Evolutionary conservation across 2,888 invertebrate species (phyloP).

Genomic region (Tridacna gigas): DNA sequence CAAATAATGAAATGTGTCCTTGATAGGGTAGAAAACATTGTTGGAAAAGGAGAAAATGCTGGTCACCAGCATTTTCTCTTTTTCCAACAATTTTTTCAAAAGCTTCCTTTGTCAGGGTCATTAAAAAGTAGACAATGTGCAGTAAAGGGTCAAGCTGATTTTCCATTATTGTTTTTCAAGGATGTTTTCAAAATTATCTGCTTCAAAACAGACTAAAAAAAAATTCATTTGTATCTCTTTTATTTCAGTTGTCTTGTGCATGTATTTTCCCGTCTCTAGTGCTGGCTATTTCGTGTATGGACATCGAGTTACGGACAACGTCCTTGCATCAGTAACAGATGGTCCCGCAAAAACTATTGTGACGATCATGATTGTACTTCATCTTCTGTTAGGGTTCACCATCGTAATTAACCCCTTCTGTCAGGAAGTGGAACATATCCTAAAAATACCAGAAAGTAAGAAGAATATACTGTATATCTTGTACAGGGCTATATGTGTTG

Average conservation of each 20-base stretch:
- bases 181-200: too few relatives aligned
- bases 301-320: slow-evolving; percentile 90
- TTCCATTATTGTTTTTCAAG: too few relatives aligned
- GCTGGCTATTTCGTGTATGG: slow-evolving; percentile 89
- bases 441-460: slow-evolving; percentile 91
- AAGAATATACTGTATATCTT: not conserved
- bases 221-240: not conserved
- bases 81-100: too few relatives aligned
- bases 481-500: not conserved
- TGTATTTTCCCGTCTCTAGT: slow-evolving; percentile 90
- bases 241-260: slow-evolving; percentile 86
- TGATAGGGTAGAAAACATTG: too few relatives aligned
- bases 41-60: too few relatives aligned
- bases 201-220: too few relatives aligned
- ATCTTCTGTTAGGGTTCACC: slow-evolving; percentile 89
- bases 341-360: slow-evolving; percentile 87
- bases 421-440: slow-evolving; percentile 92
- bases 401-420: slow-evolving; percentile 90
- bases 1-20: too few relatives aligned
- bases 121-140: too few relatives aligned
- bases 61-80: too few relatives aligned
- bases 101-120: too few relatives aligned
- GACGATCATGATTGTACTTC: slow-evolving; percentile 88
- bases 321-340: slow-evolving; percentile 89
- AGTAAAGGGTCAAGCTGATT: too few relatives aligned